phyloP scores from a whole-genome alignment of 1,140 invertebrate genomes.

The Zelostemma sp. region DNA sequence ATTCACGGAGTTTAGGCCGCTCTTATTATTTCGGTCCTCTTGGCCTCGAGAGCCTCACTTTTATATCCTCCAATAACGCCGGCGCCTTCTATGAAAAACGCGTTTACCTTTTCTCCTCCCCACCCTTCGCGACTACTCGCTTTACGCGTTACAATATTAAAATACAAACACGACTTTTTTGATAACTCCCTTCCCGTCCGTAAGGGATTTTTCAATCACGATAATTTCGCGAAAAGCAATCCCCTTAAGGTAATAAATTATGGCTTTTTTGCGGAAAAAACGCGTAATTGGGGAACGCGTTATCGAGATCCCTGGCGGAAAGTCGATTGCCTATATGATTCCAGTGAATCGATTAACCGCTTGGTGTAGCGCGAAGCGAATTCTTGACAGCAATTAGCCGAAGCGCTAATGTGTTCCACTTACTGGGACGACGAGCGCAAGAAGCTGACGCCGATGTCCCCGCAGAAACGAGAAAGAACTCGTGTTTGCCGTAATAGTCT shows the following conservation, averaged over 20 bases:
- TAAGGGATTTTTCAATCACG: constrained; percentile 29
- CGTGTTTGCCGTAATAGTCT: constrained; percentile 36
- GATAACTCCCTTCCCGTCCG: constrained; percentile 8
- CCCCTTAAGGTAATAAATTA: background rate
- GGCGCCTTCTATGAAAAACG: constrained; percentile 50
- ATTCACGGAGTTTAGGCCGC: constrained; percentile 65
- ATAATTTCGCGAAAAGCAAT: constrained; percentile 27
- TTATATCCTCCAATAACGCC: constrained; percentile 57
- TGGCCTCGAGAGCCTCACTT: constrained; percentile 45
- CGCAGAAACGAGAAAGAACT: constrained; percentile 49
- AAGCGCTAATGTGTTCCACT: constrained; percentile 59
- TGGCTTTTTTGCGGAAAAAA: constrained; percentile 9
- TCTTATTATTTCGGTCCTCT: constrained; percentile 64
- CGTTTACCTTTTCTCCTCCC: constrained; percentile 45
- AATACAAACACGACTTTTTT: constrained; percentile 20
- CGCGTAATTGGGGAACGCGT: background rate
- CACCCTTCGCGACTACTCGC: constrained; percentile 35
- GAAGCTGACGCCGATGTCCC: constrained; percentile 44
- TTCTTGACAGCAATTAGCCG: constrained; percentile 61
- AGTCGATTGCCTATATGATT: constrained; percentile 41
- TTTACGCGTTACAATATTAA: constrained; percentile 35
- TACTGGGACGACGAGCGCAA: constrained; percentile 39
- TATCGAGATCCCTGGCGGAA: background rate
- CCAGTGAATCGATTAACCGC: constrained; percentile 56
- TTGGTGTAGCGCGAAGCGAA: constrained; percentile 47